Evolutionary conservation across 2,113 vertebrate genomes (phyloP).

Genomic region (Cololabis saira): DNA sequence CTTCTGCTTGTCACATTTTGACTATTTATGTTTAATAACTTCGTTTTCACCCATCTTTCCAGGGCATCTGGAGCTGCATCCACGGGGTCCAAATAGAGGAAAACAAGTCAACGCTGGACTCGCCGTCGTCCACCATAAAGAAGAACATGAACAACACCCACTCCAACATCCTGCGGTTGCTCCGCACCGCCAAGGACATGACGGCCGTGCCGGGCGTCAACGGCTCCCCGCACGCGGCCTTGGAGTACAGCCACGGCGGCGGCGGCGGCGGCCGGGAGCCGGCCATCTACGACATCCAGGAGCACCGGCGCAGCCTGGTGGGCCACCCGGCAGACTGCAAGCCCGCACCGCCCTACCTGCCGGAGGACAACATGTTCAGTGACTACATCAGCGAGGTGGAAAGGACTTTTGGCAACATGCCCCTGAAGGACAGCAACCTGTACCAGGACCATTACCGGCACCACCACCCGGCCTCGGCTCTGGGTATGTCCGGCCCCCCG

Average conservation of each 20-base stretch:
- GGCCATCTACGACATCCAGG: slow-evolving; percentile 93
- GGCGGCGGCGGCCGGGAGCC: slow-evolving; percentile 91
- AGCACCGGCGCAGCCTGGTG: slow-evolving; percentile 95
- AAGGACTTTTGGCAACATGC: slow-evolving; percentile 97
- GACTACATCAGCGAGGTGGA: slow-evolving; percentile 99
- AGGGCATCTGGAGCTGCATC: slow-evolving; percentile 99
- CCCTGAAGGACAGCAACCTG: slow-evolving; percentile 96
- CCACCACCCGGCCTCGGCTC: slow-evolving; percentile 87
- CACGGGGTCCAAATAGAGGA: slow-evolving; percentile 97
- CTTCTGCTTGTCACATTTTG: slow-evolving; percentile 35
- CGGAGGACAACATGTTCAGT: slow-evolving; percentile 97
- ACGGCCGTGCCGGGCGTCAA: slow-evolving; percentile 96
- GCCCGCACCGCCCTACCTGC: slow-evolving; percentile 90
- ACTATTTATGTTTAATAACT: slow-evolving; percentile 39
- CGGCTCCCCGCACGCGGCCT: slow-evolving; percentile 94
- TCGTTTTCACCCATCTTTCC: slow-evolving; percentile 37
- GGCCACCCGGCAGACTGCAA: slow-evolving; percentile 81
- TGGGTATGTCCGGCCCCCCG: slow-evolving; percentile 84
- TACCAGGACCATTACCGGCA: slow-evolving; percentile 98
- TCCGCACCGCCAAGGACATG: slow-evolving; percentile 99
- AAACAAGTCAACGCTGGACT: slow-evolving; percentile 93
- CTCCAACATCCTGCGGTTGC: slow-evolving; percentile 97
- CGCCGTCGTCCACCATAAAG: slow-evolving; percentile 96
- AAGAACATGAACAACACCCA: slow-evolving; percentile 99
- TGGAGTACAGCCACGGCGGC: slow-evolving; percentile 96